These are phyloP conservation scores for Colossoma macropomum DNA, from an alignment of 2,113 vertebrate species.

Conservation along the genomic window DNA sequence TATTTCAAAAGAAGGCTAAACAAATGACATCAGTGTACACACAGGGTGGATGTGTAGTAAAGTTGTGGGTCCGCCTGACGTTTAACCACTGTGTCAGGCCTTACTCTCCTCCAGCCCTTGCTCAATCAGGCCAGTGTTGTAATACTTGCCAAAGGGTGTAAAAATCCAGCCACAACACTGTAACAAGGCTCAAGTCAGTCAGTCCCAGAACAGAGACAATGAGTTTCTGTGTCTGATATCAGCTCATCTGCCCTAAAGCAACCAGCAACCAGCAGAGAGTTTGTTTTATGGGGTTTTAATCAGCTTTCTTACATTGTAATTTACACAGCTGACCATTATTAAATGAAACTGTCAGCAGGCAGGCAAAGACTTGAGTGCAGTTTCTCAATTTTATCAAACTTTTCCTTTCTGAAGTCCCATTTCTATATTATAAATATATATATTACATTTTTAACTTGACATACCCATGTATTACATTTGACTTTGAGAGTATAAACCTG, in stretches of 20 bases:
- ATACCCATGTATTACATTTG: too few relatives aligned
- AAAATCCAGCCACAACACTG: neutral
- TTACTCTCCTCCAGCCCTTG: conserved; percentile 9
- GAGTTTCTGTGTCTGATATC: conserved; percentile 16
- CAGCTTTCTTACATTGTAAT: neutral
- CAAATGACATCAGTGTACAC: conserved; percentile 1
- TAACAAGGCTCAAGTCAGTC: conserved; percentile 6
- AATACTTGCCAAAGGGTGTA: neutral
- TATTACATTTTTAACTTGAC: too few relatives aligned
- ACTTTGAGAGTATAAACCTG: neutral
- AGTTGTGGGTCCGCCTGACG: neutral
- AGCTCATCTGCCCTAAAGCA: neutral
- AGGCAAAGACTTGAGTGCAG: neutral
- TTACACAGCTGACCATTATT: neutral
- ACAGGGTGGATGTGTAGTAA: conserved; percentile 2
- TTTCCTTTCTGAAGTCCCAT: neutral
- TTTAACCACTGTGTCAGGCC: conserved; percentile 1
- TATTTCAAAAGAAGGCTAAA: neutral
- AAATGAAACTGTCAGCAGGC: conserved; percentile 6
- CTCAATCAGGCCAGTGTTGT: conserved; percentile 6
- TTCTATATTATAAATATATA: neutral
- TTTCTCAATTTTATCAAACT: neutral
- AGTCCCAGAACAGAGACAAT: neutral
- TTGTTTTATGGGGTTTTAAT: conserved; percentile 13
- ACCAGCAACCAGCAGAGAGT: conserved; percentile 3